Evolutionary conservation across 2,888 invertebrate species (phyloP).

Genomic region (Chaetoderma sp.): DNA sequence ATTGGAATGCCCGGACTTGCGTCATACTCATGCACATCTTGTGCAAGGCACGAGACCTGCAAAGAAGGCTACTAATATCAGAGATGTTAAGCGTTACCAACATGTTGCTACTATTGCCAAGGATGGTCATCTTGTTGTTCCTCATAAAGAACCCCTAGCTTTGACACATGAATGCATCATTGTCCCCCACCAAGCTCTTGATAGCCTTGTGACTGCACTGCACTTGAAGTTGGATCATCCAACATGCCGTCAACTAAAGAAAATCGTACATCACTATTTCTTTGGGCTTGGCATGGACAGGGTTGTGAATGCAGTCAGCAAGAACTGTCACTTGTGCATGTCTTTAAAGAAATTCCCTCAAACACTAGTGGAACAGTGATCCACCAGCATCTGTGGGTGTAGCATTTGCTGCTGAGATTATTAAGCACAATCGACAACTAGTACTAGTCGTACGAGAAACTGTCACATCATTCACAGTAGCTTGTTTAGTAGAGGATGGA

Average conservation of each 20-base stretch:
- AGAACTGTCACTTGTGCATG: constrained; percentile 15
- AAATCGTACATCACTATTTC: constrained; percentile 21
- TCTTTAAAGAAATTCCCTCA: constrained; percentile 3
- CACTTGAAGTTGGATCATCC: constrained; percentile 34
- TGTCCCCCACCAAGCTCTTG: constrained; percentile 19
- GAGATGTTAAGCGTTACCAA: constrained; percentile 30
- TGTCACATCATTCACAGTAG: constrained; percentile 34
- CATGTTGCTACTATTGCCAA: constrained; percentile 13
- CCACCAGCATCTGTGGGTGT: constrained; percentile 35
- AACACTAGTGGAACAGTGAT: constrained; percentile 4
- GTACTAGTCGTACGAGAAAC: constrained; percentile 32
- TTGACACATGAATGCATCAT: constrained; percentile 16
- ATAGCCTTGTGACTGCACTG: constrained; percentile 24
- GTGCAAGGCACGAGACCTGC: constrained; percentile 38
- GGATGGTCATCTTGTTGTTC: constrained; percentile 28
- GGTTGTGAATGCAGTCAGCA: not conserved
- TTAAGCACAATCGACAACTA: constrained; percentile 36
- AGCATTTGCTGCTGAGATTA: constrained; percentile 43
- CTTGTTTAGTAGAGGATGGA: constrained; percentile 20
- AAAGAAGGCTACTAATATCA: constrained; percentile 25
- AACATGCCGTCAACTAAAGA: constrained; percentile 20
- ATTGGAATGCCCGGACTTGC: constrained; percentile 36
- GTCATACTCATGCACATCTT: constrained; percentile 35
- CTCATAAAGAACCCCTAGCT: constrained; percentile 3
- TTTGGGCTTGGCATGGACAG: constrained; percentile 18